Conservation (phyloP, 2,113 vertebrate genomes). For the Dasyurus viverrinus region DNA sequence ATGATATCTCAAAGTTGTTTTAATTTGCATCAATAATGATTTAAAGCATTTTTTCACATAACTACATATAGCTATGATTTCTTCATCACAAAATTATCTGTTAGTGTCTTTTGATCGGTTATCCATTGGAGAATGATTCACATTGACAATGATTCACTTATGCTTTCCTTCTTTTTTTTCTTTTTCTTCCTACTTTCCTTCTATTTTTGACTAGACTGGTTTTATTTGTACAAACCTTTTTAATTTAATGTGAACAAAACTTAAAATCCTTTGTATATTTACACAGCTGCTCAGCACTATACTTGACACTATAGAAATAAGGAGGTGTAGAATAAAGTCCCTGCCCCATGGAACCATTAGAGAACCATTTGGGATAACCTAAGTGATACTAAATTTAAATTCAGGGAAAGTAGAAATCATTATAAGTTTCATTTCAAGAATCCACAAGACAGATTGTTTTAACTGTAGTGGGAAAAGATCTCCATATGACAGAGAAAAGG, state of each 20-base stretch:
- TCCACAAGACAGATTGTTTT: neutral
- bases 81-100: neutral
- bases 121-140: neutral
- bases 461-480: neutral
- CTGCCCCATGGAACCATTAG: neutral
- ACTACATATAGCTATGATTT: neutral
- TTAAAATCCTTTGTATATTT: neutral
- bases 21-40: neutral
- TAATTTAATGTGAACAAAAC: neutral
- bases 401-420: neutral
- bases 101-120: neutral
- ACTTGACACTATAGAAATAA: neutral
- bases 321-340: neutral
- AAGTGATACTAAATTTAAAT: neutral
- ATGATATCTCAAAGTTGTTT: neutral
- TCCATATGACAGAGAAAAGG: neutral
- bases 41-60: neutral
- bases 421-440: neutral
- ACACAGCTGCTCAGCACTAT: neutral
- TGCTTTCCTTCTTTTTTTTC: no score
- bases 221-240: neutral
- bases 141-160: neutral
- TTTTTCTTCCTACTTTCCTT: neutral
- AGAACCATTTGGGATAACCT: neutral
- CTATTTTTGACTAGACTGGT: neutral